These are phyloP conservation scores for Hartigia nigra DNA, from an alignment of 2,888 invertebrate species.

Conservation along the genomic window DNA sequence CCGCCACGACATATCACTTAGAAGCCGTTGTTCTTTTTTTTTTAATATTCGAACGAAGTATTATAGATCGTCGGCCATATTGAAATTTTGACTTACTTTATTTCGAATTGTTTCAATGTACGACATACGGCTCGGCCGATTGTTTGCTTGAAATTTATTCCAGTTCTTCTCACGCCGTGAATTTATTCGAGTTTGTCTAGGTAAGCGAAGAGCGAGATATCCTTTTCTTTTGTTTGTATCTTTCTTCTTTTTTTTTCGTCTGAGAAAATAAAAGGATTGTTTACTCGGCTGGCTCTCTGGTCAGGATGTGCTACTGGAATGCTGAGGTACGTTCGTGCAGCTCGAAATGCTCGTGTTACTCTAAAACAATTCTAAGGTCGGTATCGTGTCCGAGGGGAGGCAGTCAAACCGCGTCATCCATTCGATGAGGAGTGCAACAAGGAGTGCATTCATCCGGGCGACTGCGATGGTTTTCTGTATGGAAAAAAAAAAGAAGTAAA, in stretches of 20 bases:
- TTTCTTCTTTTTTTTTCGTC: not conserved
- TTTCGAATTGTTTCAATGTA: no score
- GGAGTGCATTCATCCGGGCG: constrained; percentile 16
- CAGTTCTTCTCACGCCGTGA: not conserved
- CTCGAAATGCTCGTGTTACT: not conserved
- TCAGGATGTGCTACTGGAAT: not conserved
- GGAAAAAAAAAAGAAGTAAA: constrained; percentile 8
- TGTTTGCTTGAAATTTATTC: not conserved
- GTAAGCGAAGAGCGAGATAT: not conserved
- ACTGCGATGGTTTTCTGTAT: not conserved
- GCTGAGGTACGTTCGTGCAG: not conserved
- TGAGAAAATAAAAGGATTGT: not conserved
- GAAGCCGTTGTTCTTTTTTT: not conserved
- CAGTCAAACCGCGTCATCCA: constrained; percentile 17
- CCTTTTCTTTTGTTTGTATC: not conserved
- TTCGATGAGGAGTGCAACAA: constrained; percentile 16
- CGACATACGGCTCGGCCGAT: no score
- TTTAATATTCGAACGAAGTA: not conserved
- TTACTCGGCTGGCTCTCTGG: not conserved
- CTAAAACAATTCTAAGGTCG: not conserved
- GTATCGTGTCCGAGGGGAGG: not conserved
- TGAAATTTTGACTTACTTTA: no score
- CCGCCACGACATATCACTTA: not conserved
- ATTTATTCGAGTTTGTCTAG: not conserved
- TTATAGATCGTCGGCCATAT: no score